Conservation (phyloP, 53 echinoderm and acorn worm genomes). For the Actinopyga echinites region DNA sequence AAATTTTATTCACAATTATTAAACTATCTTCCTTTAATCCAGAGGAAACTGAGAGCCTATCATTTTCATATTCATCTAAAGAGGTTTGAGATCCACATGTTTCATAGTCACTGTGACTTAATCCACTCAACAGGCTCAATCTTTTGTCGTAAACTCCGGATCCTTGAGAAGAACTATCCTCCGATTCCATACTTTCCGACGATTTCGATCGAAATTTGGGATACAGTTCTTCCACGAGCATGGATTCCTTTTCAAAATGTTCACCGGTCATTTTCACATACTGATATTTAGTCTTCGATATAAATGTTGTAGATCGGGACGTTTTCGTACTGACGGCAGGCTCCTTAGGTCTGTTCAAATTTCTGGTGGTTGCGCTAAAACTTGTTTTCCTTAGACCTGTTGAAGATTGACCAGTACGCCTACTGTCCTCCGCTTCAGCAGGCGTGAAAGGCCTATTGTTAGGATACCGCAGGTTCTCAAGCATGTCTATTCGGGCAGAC, state of each 20-base stretch:
- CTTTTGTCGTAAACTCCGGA: slow-evolving; percentile 33
- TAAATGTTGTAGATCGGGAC: slow-evolving; percentile 1
- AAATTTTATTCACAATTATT: neutral
- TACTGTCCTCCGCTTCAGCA: no score
- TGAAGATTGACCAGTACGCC: no score
- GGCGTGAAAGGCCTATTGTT: neutral
- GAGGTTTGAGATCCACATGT: slow-evolving; percentile 41
- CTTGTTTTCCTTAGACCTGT: no score
- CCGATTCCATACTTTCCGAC: slow-evolving; percentile 16
- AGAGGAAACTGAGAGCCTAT: neutral
- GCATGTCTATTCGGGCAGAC: slow-evolving; percentile 13
- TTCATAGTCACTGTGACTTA: slow-evolving; percentile 42
- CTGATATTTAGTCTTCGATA: slow-evolving; percentile 27
- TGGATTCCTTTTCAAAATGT: neutral
- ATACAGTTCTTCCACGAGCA: slow-evolving; percentile 26
- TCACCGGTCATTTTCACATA: slow-evolving; percentile 36
- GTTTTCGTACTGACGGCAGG: neutral
- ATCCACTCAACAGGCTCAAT: neutral
- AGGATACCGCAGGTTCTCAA: neutral
- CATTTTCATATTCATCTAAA: slow-evolving; percentile 29
- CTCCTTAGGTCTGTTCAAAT: no score
- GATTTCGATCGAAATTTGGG: slow-evolving; percentile 30
- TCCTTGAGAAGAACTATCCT: slow-evolving; percentile 21
- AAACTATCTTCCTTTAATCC: neutral
- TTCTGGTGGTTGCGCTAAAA: no score